Evolutionary conservation across 2,113 vertebrate species (phyloP).

Genomic region (Thinocorus orbignyianus): DNA sequence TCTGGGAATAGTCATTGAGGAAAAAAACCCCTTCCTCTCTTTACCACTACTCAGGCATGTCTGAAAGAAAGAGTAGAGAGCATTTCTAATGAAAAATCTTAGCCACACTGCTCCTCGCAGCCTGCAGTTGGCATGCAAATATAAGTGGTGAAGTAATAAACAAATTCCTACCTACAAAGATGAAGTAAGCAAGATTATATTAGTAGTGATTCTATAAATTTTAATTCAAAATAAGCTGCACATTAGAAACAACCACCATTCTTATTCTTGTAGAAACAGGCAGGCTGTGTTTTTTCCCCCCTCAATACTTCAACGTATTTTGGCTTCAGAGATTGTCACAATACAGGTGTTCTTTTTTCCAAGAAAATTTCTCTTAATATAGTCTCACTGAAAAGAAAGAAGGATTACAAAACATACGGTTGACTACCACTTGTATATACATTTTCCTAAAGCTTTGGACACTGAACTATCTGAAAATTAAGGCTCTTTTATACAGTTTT

Average conservation of each 20-base stretch:
- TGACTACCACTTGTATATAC: not conserved
- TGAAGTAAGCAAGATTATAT: not conserved
- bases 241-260: not conserved
- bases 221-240: not conserved
- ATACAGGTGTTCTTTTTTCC: not conserved
- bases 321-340: not conserved
- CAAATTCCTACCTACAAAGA: not conserved
- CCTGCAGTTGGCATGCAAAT: not conserved
- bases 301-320: not conserved
- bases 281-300: accelerated
- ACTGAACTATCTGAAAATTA: not conserved
- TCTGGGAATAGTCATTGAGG: not conserved
- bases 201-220: not conserved
- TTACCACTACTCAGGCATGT: not conserved
- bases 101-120: not conserved
- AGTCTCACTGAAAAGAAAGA: not conserved
- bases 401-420: not conserved
- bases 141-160: not conserved
- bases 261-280: not conserved
- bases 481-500: not conserved
- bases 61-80: not conserved
- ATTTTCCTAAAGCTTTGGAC: not conserved
- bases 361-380: not conserved
- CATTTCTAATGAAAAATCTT: not conserved
- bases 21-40: not conserved